phyloP scores from a whole-genome alignment of 2,888 invertebrate species.

The Leucania comma region DNA sequence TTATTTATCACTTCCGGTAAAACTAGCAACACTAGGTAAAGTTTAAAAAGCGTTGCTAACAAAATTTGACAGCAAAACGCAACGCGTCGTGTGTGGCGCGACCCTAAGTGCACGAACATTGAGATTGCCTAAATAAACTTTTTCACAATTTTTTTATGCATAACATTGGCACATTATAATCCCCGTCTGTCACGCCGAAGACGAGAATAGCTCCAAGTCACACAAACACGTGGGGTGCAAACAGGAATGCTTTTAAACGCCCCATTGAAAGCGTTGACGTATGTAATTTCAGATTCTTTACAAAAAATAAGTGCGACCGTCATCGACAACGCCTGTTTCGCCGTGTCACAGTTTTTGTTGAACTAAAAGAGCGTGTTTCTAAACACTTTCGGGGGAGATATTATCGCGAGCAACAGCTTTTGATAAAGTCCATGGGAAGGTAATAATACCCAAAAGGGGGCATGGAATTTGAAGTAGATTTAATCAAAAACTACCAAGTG shows the following conservation, averaged over 20 bases:
- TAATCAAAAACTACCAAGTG: slow-evolving; percentile 63
- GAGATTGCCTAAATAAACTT: slow-evolving; percentile 58
- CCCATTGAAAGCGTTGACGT: slow-evolving; percentile 84
- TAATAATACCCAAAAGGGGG: slow-evolving; percentile 67
- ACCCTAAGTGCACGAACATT: slow-evolving; percentile 48
- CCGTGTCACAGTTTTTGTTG: slow-evolving; percentile 66
- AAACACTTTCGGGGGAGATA: slow-evolving; percentile 70
- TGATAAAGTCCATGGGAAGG: slow-evolving; percentile 64
- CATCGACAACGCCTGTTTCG: slow-evolving; percentile 65
- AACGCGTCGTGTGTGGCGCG: slow-evolving; percentile 48
- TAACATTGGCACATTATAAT: slow-evolving; percentile 70
- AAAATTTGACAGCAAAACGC: slow-evolving; percentile 41
- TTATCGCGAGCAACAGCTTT: slow-evolving; percentile 67
- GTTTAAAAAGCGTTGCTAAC: slow-evolving; percentile 26
- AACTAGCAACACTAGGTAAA: slow-evolving; percentile 6
- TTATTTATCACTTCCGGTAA: slow-evolving; percentile 46
- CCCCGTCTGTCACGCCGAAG: slow-evolving; percentile 68
- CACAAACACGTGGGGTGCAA: slow-evolving; percentile 74
- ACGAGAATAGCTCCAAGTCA: slow-evolving; percentile 73
- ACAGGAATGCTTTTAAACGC: slow-evolving; percentile 83
- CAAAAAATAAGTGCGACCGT: slow-evolving; percentile 78
- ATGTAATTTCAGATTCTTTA: slow-evolving; percentile 85
- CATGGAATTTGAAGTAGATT: slow-evolving; percentile 62
- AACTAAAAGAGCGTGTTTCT: slow-evolving; percentile 63
- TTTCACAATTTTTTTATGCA: slow-evolving; percentile 67